Evolutionary conservation across 2,888 invertebrate species (phyloP).

Genomic region (Micoletzkya japonica): DNA sequence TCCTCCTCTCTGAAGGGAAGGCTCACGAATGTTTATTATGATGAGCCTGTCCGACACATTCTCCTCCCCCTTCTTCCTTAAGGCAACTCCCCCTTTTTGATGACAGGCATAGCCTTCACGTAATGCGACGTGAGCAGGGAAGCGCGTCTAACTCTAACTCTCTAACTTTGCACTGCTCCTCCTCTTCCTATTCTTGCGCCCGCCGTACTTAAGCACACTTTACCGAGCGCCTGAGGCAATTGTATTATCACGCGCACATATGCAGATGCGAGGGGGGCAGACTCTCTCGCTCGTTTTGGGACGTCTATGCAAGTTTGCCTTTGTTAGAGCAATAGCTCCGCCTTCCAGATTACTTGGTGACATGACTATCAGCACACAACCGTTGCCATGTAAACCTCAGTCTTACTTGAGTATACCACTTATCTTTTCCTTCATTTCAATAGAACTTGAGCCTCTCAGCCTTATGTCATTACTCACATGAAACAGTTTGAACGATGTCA

Average conservation of each 20-base stretch:
- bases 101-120: neutral
- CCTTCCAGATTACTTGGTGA: neutral
- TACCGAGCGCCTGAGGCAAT: conserved; percentile 1
- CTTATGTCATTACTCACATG: too few relatives aligned
- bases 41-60: neutral
- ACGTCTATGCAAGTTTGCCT: too few relatives aligned
- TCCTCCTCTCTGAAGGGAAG: conserved; percentile 6
- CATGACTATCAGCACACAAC: neutral
- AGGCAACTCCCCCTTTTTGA: neutral
- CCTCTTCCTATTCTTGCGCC: neutral
- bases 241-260: neutral
- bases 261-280: neutral
- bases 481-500: too few relatives aligned
- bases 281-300: neutral
- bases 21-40: neutral
- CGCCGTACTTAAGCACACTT: neutral
- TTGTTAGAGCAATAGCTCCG: too few relatives aligned
- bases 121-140: neutral
- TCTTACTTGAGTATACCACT: too few relatives aligned
- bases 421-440: too few relatives aligned
- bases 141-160: neutral
- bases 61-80: neutral
- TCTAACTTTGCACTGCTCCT: neutral
- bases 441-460: too few relatives aligned
- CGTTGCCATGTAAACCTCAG: too few relatives aligned